phyloP scores from a whole-genome alignment of 1,140 invertebrate genomes.

The Nebria ingens region DNA sequence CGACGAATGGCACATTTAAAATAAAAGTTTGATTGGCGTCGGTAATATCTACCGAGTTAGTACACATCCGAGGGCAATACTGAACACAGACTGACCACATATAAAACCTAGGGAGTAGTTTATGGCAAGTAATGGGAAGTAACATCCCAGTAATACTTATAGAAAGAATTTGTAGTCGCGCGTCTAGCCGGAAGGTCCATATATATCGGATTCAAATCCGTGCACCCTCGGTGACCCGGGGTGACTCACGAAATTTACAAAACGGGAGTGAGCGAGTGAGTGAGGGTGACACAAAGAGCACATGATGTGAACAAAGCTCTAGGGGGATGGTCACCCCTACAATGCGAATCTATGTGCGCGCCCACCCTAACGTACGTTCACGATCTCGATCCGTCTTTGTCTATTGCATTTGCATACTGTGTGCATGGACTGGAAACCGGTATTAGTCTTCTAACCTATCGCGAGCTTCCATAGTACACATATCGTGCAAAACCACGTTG shows the following conservation, averaged over 20 bases:
- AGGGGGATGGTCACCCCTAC: neutral
- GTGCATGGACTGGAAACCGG: neutral
- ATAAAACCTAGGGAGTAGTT: too few relatives aligned
- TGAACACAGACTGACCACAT: too few relatives aligned
- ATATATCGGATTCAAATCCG: slow-evolving; percentile 9
- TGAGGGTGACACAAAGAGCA: slow-evolving; percentile 5
- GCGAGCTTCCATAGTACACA: too few relatives aligned
- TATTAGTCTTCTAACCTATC: too few relatives aligned
- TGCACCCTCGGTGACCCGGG: neutral
- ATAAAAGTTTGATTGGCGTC: too few relatives aligned
- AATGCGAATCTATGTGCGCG: neutral
- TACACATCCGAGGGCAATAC: too few relatives aligned
- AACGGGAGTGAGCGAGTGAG: too few relatives aligned
- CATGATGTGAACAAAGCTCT: slow-evolving; percentile 6
- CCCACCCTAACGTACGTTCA: neutral
- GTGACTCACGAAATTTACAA: slow-evolving; percentile 4
- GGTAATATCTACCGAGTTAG: too few relatives aligned
- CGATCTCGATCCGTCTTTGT: neutral
- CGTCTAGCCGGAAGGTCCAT: neutral
- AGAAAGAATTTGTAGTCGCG: neutral
- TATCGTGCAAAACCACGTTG: neutral
- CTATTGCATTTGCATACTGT: slow-evolving; percentile 1
- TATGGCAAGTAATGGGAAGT: too few relatives aligned
- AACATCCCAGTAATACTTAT: neutral
- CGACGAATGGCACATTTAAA: too few relatives aligned